These are phyloP conservation scores for Phalangium opilio DNA, from an alignment of 2,888 invertebrate species.

Conservation along the genomic window DNA sequence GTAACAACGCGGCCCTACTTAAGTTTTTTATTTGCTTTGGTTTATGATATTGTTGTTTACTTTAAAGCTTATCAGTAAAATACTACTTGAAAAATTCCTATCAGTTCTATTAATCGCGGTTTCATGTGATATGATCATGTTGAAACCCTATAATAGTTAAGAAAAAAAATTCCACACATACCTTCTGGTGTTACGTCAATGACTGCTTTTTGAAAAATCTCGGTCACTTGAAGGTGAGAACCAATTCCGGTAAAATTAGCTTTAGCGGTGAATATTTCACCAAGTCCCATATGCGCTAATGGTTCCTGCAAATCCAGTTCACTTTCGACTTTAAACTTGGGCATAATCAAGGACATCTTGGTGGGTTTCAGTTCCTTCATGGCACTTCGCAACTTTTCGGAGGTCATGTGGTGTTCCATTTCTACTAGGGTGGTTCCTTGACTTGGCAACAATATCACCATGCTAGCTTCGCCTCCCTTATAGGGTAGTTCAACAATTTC, in stretches of 20 bases:
- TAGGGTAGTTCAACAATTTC: slow-evolving; percentile 2
- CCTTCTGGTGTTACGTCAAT: background rate
- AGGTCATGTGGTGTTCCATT: background rate
- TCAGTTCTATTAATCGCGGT: no score
- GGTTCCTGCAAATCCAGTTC: background rate
- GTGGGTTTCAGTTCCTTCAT: background rate
- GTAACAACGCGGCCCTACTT: no score
- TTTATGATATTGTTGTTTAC: no score
- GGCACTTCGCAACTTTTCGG: background rate
- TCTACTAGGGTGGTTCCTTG: background rate
- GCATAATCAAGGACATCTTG: background rate
- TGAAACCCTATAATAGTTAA: no score
- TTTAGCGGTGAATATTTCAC: background rate
- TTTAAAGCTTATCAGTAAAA: no score
- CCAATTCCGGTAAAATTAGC: background rate
- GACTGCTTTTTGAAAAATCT: background rate
- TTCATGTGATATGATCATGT: no score
- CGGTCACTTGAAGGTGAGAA: background rate
- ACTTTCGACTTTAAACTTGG: background rate
- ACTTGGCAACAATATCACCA: slow-evolving; percentile 3
- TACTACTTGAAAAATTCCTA: no score
- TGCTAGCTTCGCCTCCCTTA: slow-evolving; percentile 1
- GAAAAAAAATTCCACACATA: no score
- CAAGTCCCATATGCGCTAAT: background rate
- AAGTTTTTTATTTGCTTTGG: no score